Conservation (phyloP, 37 sponge, comb jelly and placozoan genomes). For the Cliona cf. orientalis region DNA sequence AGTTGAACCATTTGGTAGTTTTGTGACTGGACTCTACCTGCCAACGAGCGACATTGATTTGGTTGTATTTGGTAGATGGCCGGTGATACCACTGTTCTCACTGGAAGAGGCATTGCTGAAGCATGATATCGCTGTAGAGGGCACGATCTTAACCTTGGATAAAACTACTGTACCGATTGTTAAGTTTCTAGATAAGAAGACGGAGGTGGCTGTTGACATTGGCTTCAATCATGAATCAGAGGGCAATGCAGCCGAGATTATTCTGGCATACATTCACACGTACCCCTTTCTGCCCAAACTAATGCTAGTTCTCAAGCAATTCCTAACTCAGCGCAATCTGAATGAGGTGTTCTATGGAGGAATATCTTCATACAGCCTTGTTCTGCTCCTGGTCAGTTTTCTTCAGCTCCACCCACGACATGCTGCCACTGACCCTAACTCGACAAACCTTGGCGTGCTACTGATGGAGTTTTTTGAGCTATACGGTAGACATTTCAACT, state of each 20-base stretch:
- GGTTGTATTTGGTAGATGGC: constrained; percentile 88
- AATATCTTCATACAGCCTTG: constrained; percentile 91
- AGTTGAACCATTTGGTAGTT: constrained; percentile 92
- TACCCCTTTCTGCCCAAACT: constrained; percentile 85
- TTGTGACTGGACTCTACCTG: constrained; percentile 82
- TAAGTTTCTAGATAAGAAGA: constrained; percentile 84
- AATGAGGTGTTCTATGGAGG: constrained; percentile 97
- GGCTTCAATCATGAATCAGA: constrained; percentile 87
- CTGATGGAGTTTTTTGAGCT: constrained; percentile 98
- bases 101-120: constrained; percentile 69
- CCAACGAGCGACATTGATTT: constrained; percentile 97
- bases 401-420: constrained; percentile 88
- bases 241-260: constrained; percentile 63
- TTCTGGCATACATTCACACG: constrained; percentile 63
- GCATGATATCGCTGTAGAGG: constrained; percentile 72
- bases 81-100: constrained; percentile 60
- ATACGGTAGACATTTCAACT: constrained; percentile 93
- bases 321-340: constrained; percentile 85
- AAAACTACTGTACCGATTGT: constrained; percentile 93
- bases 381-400: constrained; percentile 91
- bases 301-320: constrained; percentile 92
- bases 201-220: constrained; percentile 91
- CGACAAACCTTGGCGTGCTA: constrained; percentile 93
- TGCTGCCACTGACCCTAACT: constrained; percentile 47
- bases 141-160: constrained; percentile 80